A percentile compares a stretch with the other conserved stretches of the same genome.
Evolutionary conservation across 1,140 invertebrate genomes (phyloP).

Genomic region (Aphelinus atriplicis): DNA sequence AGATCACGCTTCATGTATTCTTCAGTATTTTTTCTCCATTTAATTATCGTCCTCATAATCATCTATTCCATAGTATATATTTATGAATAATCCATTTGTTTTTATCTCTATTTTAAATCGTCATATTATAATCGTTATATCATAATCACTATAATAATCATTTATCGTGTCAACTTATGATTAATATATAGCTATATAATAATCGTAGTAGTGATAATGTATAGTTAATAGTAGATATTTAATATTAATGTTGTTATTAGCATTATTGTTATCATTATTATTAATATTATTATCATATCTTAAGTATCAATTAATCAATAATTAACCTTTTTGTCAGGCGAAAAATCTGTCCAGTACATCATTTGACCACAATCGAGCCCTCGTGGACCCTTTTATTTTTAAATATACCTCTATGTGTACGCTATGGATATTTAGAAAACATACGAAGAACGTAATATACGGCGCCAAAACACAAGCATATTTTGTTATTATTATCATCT

Average conservation of each 20-base stretch:
- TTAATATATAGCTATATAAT: constrained; percentile 53
- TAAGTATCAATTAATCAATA: constrained; percentile 64
- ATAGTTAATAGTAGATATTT: constrained; percentile 35
- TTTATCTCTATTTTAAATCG: constrained; percentile 48
- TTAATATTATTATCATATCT: constrained; percentile 47
- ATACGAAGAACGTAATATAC: constrained; percentile 36
- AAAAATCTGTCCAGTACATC: constrained; percentile 31
- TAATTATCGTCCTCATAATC: constrained; percentile 57
- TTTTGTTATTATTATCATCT: constrained; percentile 22
- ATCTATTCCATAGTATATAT: constrained; percentile 56
- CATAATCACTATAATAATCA: constrained; percentile 53
- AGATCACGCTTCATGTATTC: constrained; percentile 33
- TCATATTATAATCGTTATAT: constrained; percentile 51
- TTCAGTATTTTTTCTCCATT: constrained; percentile 54
- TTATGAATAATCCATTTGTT: constrained; percentile 58
- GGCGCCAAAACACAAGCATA: constrained; percentile 35
- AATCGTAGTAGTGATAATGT: constrained; percentile 32
- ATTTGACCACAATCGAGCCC: constrained; percentile 32
- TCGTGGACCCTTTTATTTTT: constrained; percentile 48
- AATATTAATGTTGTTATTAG: constrained; percentile 48
- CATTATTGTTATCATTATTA: constrained; percentile 40
- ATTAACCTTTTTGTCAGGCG: constrained; percentile 47
- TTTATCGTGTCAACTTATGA: constrained; percentile 60
- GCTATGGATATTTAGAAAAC: constrained; percentile 40
- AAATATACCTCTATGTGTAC: constrained; percentile 48